phyloP scores from a whole-genome alignment of 2,888 invertebrate species.

The Lagria hirta region DNA sequence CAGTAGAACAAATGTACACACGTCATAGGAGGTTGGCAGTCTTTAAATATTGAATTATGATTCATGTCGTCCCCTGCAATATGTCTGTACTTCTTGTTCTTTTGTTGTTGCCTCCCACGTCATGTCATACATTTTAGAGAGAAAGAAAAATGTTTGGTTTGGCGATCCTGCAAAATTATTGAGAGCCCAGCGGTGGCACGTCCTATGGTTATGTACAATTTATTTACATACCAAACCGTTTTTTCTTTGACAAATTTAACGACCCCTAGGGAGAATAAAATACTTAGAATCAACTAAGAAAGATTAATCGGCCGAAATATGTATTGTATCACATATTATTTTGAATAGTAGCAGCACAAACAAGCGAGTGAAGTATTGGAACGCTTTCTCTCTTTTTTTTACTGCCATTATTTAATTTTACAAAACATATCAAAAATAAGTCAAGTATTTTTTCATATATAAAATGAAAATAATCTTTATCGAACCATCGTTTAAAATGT shows the following conservation, averaged over 20 bases:
- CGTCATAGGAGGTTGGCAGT: constrained; percentile 28
- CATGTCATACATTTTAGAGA: constrained; percentile 26
- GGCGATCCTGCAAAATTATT: constrained; percentile 31
- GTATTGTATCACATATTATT: too few relatives aligned
- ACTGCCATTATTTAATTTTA: too few relatives aligned
- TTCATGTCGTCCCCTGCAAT: constrained; percentile 30
- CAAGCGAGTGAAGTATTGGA: too few relatives aligned
- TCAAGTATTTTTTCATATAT: too few relatives aligned
- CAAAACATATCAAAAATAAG: too few relatives aligned
- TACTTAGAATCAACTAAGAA: too few relatives aligned
- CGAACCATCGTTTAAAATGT: too few relatives aligned
- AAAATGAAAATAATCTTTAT: too few relatives aligned
- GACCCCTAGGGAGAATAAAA: too few relatives aligned
- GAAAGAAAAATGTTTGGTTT: constrained; percentile 20
- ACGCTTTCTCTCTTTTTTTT: too few relatives aligned
- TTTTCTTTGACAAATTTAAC: constrained; percentile 20
- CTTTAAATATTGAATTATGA: constrained; percentile 37
- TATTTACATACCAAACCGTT: constrained; percentile 27
- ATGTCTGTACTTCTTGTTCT: constrained; percentile 25
- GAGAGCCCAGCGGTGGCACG: constrained; percentile 28
- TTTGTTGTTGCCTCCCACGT: constrained; percentile 24
- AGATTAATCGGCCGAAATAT: too few relatives aligned
- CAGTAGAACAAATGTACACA: constrained; percentile 28
- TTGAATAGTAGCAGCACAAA: too few relatives aligned
- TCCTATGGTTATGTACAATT: constrained; percentile 26